Conservation (phyloP, 2,888 invertebrate genomes). For the Entomobrya multifasciata region DNA sequence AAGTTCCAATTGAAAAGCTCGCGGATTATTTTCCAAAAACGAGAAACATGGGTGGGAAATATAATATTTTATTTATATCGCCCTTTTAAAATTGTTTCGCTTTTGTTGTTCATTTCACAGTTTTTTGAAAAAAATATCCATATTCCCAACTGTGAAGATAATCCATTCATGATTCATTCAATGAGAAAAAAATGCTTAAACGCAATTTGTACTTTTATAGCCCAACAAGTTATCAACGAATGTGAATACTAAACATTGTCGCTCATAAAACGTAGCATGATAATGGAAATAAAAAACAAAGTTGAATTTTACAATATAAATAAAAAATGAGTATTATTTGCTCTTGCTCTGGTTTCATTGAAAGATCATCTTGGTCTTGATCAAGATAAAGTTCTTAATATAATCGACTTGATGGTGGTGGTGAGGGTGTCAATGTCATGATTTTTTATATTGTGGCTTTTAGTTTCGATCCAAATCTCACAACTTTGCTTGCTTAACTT, state of each 20-base stretch:
- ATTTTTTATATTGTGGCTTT: constrained; percentile 11
- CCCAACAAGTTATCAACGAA: neutral
- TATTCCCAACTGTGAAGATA: constrained; percentile 40
- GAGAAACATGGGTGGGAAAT: too few relatives aligned
- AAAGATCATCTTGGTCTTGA: too few relatives aligned
- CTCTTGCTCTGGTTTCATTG: too few relatives aligned
- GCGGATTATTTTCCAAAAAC: too few relatives aligned
- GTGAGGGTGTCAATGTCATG: constrained; percentile 68
- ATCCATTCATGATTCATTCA: neutral
- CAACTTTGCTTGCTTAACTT: constrained; percentile 14
- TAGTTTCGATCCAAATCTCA: constrained; percentile 28
- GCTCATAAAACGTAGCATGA: constrained; percentile 23
- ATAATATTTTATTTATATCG: too few relatives aligned
- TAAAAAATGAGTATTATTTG: too few relatives aligned
- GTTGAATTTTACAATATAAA: constrained; percentile 35
- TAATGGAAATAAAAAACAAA: constrained; percentile 10
- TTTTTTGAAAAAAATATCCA: neutral
- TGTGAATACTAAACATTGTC: constrained; percentile 8
- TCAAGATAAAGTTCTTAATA: constrained; percentile 4
- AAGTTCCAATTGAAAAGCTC: too few relatives aligned
- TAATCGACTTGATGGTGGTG: constrained; percentile 14
- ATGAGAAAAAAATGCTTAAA: neutral
- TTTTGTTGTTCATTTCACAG: constrained; percentile 6
- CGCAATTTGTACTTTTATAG: constrained; percentile 10
- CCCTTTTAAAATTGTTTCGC: too few relatives aligned